Evolutionary conservation across 2,797 vertebrate genomes (phyloP).

Genomic region (Zenarchopterus dispar): DNA sequence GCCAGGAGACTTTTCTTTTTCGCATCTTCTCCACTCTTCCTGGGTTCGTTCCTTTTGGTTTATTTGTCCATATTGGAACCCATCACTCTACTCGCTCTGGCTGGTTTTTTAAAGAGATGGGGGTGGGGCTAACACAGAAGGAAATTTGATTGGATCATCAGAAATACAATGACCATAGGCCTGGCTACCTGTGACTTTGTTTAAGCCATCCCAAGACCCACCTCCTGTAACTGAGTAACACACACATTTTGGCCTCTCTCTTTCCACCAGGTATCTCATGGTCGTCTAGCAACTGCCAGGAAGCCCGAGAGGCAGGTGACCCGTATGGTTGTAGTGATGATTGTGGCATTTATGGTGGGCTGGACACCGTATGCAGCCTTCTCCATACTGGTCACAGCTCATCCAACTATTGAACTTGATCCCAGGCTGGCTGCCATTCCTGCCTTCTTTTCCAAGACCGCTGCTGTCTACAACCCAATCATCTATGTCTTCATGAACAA

Average conservation of each 20-base stretch:
- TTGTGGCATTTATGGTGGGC: conserved; percentile 89
- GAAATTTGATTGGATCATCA: too few species aligned
- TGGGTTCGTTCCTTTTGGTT: too few species aligned
- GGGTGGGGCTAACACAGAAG: too few species aligned
- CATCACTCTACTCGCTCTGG: too few species aligned
- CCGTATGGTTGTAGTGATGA: conserved; percentile 92
- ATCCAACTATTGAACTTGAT: conserved; percentile 86
- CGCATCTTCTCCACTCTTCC: too few species aligned
- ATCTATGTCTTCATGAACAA: conserved; percentile 96
- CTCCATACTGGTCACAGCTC: conserved; percentile 86
- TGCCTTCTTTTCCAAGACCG: conserved; percentile 92
- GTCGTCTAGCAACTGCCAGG: conserved; percentile 81
- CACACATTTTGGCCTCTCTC: conserved; percentile 91
- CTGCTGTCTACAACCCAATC: conserved; percentile 91
- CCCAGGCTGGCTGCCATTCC: conserved; percentile 87
- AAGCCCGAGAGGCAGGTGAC: conserved; percentile 90
- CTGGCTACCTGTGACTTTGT: too few species aligned
- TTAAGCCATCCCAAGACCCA: too few species aligned
- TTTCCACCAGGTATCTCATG: conserved; percentile 85
- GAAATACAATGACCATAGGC: too few species aligned
- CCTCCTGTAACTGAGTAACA: conserved; percentile 88
- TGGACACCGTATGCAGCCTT: conserved; percentile 90
- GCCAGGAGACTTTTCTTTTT: too few species aligned
- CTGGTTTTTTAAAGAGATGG: too few species aligned
- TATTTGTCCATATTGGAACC: too few species aligned